These are phyloP conservation scores for Eulemur rufifrons DNA, from an alignment of 2,113 vertebrate genomes.

Conservation along the genomic window DNA sequence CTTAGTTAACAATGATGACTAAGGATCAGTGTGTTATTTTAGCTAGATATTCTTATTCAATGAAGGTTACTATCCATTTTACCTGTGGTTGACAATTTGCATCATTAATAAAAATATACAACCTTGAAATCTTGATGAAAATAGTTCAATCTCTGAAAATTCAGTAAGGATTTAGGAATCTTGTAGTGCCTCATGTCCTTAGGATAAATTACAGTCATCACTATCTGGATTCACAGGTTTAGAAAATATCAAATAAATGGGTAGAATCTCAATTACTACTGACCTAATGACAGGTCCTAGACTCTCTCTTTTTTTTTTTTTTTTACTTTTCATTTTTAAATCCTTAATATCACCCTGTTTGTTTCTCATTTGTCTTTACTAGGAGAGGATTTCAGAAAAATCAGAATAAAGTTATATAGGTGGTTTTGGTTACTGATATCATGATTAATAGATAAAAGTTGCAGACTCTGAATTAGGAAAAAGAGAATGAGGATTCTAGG, in stretches of 20 bases:
- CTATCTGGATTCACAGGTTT: not conserved
- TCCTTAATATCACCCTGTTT: not conserved
- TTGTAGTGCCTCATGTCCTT: not conserved
- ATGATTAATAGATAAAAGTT: not conserved
- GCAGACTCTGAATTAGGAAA: not conserved
- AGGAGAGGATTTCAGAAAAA: conserved; percentile 30
- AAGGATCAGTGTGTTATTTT: not conserved
- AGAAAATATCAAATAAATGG: not conserved
- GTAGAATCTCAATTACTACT: not conserved
- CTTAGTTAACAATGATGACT: not conserved
- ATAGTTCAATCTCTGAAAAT: not conserved
- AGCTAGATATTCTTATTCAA: not conserved
- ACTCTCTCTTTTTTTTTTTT: not conserved
- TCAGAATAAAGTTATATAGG: not conserved
- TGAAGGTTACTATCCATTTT: not conserved
- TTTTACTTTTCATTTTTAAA: not conserved
- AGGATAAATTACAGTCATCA: not conserved
- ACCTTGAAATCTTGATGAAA: not conserved
- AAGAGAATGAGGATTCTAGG: not conserved
- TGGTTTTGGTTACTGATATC: not conserved
- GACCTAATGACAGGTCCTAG: not conserved
- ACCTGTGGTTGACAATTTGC: not conserved
- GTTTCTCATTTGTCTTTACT: conserved; percentile 23
- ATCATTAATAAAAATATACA: conserved; percentile 22
- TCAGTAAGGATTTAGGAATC: not conserved